Conservation (phyloP, 2,113 vertebrate genomes). For the Anser brachyrhynchus region DNA sequence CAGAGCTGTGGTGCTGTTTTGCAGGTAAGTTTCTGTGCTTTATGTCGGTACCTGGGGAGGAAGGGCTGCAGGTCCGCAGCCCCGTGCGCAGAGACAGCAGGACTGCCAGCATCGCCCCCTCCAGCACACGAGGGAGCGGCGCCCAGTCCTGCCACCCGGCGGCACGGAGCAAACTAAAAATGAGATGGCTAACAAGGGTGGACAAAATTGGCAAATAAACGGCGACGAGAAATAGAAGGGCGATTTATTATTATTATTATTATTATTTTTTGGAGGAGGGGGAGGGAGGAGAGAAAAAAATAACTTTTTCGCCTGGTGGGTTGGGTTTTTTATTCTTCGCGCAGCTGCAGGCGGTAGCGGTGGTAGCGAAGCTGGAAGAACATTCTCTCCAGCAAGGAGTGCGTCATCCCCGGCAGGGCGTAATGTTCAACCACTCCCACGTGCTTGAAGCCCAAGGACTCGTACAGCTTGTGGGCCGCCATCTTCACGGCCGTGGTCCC, state of each 20-base stretch:
- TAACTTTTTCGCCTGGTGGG: not conserved
- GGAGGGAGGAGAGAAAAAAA: not conserved
- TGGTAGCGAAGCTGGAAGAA: constrained; percentile 99
- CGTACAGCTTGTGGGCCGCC: constrained; percentile 98
- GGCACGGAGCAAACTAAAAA: constrained; percentile 44
- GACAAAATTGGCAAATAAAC: constrained; percentile 42
- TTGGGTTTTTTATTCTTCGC: constrained; percentile 87
- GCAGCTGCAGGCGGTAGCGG: constrained; percentile 97
- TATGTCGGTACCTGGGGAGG: constrained; percentile 67
- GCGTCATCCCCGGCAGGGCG: constrained; percentile 92
- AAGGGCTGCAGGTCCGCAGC: not conserved
- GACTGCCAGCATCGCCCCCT: constrained; percentile 54
- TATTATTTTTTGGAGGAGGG: not conserved
- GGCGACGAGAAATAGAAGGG: constrained; percentile 40
- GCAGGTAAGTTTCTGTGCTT: constrained; percentile 73
- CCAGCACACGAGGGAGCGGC: constrained; percentile 50
- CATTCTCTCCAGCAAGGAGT: constrained; percentile 91
- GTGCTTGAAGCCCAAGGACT: constrained; percentile 96
- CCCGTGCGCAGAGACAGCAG: not conserved
- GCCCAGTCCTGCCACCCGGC: constrained; percentile 2
- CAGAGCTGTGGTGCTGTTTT: constrained; percentile 29
- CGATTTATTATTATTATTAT: constrained; percentile 9
- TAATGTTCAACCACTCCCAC: constrained; percentile 89
- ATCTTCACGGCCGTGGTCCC: constrained; percentile 97
- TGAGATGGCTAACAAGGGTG: constrained; percentile 1